These are phyloP conservation scores for Mellilla xanthometata DNA, from an alignment of 2,888 invertebrate genomes.

Conservation along the genomic window DNA sequence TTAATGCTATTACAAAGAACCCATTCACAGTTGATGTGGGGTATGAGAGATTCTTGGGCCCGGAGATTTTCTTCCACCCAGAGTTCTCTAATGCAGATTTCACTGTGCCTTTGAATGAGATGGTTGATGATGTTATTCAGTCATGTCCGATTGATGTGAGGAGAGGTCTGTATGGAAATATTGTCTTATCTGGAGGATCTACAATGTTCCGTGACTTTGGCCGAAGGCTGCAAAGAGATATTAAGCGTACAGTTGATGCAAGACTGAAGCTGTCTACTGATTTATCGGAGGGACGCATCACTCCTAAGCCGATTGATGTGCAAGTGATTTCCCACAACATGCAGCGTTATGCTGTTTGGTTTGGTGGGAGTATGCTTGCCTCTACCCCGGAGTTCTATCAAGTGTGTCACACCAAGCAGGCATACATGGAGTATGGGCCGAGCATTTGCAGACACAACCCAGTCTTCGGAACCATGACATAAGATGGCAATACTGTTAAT, in stretches of 20 bases:
- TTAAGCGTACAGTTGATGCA: slow-evolving; percentile 97
- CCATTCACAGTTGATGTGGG: slow-evolving; percentile 98
- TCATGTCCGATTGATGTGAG: slow-evolving; percentile 99
- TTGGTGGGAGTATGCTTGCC: slow-evolving; percentile 99
- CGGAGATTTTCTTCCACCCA: slow-evolving; percentile 99
- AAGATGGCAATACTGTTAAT: slow-evolving; percentile 48
- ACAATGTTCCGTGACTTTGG: slow-evolving; percentile 99
- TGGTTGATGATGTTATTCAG: slow-evolving; percentile 99
- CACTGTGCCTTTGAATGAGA: slow-evolving; percentile 97
- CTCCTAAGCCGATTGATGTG: slow-evolving; percentile 99
- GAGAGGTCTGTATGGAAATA: slow-evolving; percentile 98
- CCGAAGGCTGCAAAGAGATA: slow-evolving; percentile 96
- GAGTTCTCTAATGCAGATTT: slow-evolving; percentile 99
- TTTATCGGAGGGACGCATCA: slow-evolving; percentile 93
- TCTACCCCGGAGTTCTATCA: slow-evolving; percentile 99
- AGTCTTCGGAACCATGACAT: slow-evolving; percentile 98
- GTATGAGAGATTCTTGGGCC: slow-evolving; percentile 98
- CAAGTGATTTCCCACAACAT: slow-evolving; percentile 99
- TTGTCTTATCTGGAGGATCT: slow-evolving; percentile 98
- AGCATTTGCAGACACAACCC: slow-evolving; percentile 99
- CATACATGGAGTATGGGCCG: slow-evolving; percentile 99
- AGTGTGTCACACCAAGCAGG: slow-evolving; percentile 99
- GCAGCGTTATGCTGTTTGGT: slow-evolving; percentile 99
- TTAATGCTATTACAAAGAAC: slow-evolving; percentile 95
- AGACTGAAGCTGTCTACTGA: slow-evolving; percentile 96